Base-by-base conservation (phyloP, 2,797 vertebrate genomes). In the Periophthalmus magnuspinnatus region DNA sequence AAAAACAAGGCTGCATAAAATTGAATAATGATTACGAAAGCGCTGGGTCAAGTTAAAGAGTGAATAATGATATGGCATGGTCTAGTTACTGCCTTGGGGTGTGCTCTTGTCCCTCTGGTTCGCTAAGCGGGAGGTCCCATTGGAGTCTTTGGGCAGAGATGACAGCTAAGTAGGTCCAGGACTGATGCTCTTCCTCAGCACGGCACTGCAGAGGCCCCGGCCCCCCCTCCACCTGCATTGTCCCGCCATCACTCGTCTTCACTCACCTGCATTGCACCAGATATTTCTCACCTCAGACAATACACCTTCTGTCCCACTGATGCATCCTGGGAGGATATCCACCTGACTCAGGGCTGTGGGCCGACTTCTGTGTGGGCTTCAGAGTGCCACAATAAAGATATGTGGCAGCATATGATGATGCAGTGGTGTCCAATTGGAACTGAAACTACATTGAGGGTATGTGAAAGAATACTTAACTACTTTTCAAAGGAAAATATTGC, bases 241-340 rank as follows among this genome's bases (percentile, higher is more conserved):
- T 19, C 57, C 67, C 63, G 3, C 69, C 69, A 77, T 77, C 82
- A 76, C 75, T 69, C 78, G 78, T 85, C 80, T 84, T 81, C 76
- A 74, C 81, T 87, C 84, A 89, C 88, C 91, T 91, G 91, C 92
- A 93, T 87, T 93, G 92, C 91, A 93, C 90, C 91, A 93, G 81
- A 85, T 85, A 85, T 86, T 90, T 84, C 88, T 90, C 86, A 91
- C 89, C 88, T 87, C 80, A 79, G 84, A 80, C 82, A 84, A 80
- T 79, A 85, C 85, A 81, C 86, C 81, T 86, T 54, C 75, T 84
- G 83, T 85, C 83, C 81, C 84, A 86, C 73, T 78, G 82, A 88
- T 79, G 79, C 72, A 19, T 58, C 69, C 80, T 74, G 36, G 34
- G 68, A 82, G 75, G 64, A 75, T 73, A 78, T 65, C 72, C 36